These are phyloP conservation scores for Pollenia amentaria DNA, from an alignment of 2,888 invertebrate genomes.

Conservation along the genomic window DNA sequence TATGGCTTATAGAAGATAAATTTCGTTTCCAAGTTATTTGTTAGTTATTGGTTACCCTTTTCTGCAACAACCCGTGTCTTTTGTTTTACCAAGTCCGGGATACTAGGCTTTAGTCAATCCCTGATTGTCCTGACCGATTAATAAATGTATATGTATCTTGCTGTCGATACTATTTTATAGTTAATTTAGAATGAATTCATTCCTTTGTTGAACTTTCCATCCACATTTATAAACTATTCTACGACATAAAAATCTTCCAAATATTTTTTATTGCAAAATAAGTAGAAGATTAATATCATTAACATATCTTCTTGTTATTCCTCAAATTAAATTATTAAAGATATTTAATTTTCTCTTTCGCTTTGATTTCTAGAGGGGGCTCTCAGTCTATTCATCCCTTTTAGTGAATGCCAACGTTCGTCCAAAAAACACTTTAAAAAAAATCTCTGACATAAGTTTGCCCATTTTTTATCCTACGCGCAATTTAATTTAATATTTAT, in stretches of 20 bases:
- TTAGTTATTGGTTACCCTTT: too few species aligned
- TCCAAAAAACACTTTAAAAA: not conserved
- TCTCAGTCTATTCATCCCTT: not conserved
- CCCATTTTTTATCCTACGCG: constrained; percentile 80
- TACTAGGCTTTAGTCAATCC: too few species aligned
- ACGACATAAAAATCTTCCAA: not conserved
- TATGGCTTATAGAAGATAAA: too few species aligned
- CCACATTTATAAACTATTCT: constrained; percentile 23
- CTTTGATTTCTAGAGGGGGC: too few species aligned
- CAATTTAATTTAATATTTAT: constrained; percentile 77
- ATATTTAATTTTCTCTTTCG: constrained; percentile 45
- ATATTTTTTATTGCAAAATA: constrained; percentile 42
- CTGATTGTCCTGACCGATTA: too few species aligned
- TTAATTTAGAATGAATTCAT: not conserved
- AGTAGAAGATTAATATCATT: constrained; percentile 57
- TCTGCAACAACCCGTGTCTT: too few species aligned
- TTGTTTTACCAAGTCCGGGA: too few species aligned
- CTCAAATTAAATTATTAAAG: constrained; percentile 53
- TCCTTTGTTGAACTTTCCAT: constrained; percentile 34
- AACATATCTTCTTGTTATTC: constrained; percentile 29
- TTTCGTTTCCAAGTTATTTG: too few species aligned
- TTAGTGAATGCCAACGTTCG: not conserved
- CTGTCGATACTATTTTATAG: too few species aligned
- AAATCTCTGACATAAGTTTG: constrained; percentile 77
- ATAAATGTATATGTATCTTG: too few species aligned